Evolutionary conservation across 1,140 invertebrate genomes (phyloP).

Genomic region (Drosophila sucinea): DNA sequence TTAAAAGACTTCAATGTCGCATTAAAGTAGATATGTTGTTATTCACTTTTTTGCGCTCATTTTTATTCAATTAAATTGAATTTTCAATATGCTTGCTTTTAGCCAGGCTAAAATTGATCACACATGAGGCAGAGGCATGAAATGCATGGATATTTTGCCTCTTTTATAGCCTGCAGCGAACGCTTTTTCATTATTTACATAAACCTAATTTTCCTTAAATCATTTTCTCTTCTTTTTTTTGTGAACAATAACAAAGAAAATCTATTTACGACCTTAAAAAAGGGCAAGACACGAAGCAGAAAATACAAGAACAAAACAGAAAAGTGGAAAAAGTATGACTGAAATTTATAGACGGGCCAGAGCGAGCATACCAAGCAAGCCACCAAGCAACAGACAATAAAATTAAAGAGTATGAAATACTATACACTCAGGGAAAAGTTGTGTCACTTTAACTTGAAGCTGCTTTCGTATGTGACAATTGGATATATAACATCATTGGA

Average conservation of each 20-base stretch:
- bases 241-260: constrained; percentile 77
- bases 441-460: neutral
- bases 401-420: constrained; percentile 63
- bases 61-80: constrained; percentile 31
- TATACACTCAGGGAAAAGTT: neutral
- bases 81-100: constrained; percentile 44
- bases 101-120: constrained; percentile 63
- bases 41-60: neutral
- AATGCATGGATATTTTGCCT: constrained; percentile 40
- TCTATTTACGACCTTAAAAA: constrained; percentile 67
- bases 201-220: constrained; percentile 82
- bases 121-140: constrained; percentile 32
- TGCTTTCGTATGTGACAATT: neutral
- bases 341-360: constrained; percentile 15
- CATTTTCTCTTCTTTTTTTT: constrained; percentile 39
- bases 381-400: constrained; percentile 68
- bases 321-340: constrained; percentile 21
- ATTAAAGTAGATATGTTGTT: neutral
- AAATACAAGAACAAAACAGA: constrained; percentile 21
- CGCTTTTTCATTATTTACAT: constrained; percentile 77
- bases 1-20: constrained; percentile 9
- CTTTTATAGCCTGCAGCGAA: constrained; percentile 56
- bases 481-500: too few relatives aligned
- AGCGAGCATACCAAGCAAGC: constrained; percentile 37
- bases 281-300: constrained; percentile 47